Evolutionary conservation across 2,113 vertebrate species (phyloP), one percentile per base, ranked within the genome.

Genomic region (Aldabrachelys gigantea): DNA sequence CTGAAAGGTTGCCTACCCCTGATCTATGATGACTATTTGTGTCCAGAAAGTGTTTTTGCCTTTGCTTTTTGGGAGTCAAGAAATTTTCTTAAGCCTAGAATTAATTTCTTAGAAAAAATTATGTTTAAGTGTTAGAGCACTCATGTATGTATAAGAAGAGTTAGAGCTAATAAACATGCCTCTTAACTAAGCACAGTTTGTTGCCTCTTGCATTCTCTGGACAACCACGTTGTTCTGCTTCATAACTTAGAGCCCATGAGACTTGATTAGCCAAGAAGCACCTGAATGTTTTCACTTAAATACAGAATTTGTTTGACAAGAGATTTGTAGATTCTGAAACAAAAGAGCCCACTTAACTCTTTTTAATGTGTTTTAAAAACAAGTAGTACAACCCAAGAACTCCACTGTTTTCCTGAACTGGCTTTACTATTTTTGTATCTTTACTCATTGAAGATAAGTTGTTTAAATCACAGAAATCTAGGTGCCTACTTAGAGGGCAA

Each of bases 251-350:
- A 95, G 59, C 93, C 89, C 93, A 94, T 97, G 96, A 93, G 91
- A 97, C 94, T 96, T 90, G 93, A 96, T 96, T 94, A 93, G 89
- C 92, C 89, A 89, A 95, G 89, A 82, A 89, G 87, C 89, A 92
- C 87, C 57, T 92, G 94, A 96, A 95, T 96, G 87, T 92, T 52
- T 95, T 93, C 85, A 93, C 93, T 95, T 95, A 93, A 95, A 93
- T 85, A 79, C 75, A 95, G 84, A 90, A 92, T 85, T 85, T 91
- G 93, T 87, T 96, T 93, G 85, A 87, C 85, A 69, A 91, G 57
- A 92, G 75, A 92, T 90, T 50, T 1, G 24, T 89, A 82, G 87
- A 85, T 88, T 95, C 91, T 79, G 85, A 95, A 92, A 85, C 92
- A 85, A 93, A 93, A 96, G 59, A 92, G 65, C 80, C 69, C 93